Evolutionary conservation across 2,113 vertebrate species (phyloP).

Genomic region (Gallinago undulata): DNA sequence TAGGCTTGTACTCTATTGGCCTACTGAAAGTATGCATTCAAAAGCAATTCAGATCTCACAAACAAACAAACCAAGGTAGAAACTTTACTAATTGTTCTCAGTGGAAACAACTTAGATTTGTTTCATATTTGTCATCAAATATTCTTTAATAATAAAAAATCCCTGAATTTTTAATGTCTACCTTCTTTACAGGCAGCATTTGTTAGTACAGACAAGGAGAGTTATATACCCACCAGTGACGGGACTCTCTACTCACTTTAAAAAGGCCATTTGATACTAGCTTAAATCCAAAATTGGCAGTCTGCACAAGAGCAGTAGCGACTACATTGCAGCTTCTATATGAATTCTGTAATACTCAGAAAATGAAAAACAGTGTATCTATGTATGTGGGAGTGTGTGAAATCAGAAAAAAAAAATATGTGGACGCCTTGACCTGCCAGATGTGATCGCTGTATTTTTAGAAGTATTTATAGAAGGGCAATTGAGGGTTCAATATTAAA

Average conservation of each 20-base stretch:
- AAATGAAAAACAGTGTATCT: not conserved
- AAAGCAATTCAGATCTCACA: not conserved
- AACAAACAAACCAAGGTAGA: not conserved
- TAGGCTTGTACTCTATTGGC: not conserved
- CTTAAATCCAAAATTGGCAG: not conserved
- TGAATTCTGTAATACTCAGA: not conserved
- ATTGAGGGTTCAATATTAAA: not conserved
- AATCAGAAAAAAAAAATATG: not conserved
- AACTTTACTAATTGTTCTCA: not conserved
- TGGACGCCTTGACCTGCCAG: not conserved
- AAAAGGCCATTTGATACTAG: not conserved
- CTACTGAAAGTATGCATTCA: not conserved
- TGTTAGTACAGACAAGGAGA: not conserved
- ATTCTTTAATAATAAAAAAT: not conserved
- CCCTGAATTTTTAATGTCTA: not conserved
- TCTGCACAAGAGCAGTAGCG: not conserved
- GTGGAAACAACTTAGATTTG: not conserved
- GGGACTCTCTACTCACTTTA: not conserved
- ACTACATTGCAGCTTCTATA: not conserved
- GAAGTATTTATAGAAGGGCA: not conserved
- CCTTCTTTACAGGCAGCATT: not conserved
- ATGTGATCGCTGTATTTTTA: not conserved
- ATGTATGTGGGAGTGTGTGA: not conserved
- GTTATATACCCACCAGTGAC: not conserved
- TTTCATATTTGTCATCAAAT: not conserved